Conservation (phyloP, 2,797 vertebrate species). For the Sebastiscus tertius region DNA sequence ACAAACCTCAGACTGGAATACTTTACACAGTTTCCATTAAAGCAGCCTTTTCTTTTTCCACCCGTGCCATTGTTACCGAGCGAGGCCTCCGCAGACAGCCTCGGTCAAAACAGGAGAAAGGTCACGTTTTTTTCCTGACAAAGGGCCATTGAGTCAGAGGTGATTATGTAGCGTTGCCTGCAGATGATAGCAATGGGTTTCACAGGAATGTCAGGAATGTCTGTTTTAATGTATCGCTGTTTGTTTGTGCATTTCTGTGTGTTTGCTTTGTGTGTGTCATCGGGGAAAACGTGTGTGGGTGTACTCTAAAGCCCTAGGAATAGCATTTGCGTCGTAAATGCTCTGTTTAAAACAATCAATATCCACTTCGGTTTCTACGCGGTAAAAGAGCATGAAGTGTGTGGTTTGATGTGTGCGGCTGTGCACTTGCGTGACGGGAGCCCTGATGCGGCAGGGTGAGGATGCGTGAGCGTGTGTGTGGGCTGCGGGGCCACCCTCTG, state of each 20-base stretch:
- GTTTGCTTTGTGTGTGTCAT: constrained; percentile 32
- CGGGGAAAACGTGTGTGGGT: constrained; percentile 69
- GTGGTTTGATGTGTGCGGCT: constrained; percentile 36
- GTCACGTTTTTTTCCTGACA: constrained; percentile 43
- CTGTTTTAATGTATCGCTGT: constrained; percentile 49
- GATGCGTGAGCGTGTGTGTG: constrained; percentile 79
- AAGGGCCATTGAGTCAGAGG: constrained; percentile 44
- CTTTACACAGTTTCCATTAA: constrained; percentile 52
- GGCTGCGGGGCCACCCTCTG: constrained; percentile 78
- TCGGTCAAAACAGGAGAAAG: constrained; percentile 44
- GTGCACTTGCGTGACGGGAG: constrained; percentile 38
- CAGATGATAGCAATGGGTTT: constrained; percentile 53
- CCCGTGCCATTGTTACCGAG: constrained; percentile 36
- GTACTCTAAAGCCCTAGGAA: constrained; percentile 68
- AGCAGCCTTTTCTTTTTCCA: constrained; percentile 43
- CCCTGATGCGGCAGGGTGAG: constrained; percentile 66
- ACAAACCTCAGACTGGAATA: constrained; percentile 56
- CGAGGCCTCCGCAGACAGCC: constrained; percentile 9
- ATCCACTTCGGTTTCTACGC: constrained; percentile 63
- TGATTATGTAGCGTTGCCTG: constrained; percentile 31
- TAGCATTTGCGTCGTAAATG: constrained; percentile 75
- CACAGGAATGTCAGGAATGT: constrained; percentile 52
- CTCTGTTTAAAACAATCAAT: constrained; percentile 82
- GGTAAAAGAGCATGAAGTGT: constrained; percentile 51
- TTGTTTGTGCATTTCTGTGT: constrained; percentile 31